Base-by-base conservation (phyloP, 1,140 invertebrate species). In the Apis laboriosa region DNA sequence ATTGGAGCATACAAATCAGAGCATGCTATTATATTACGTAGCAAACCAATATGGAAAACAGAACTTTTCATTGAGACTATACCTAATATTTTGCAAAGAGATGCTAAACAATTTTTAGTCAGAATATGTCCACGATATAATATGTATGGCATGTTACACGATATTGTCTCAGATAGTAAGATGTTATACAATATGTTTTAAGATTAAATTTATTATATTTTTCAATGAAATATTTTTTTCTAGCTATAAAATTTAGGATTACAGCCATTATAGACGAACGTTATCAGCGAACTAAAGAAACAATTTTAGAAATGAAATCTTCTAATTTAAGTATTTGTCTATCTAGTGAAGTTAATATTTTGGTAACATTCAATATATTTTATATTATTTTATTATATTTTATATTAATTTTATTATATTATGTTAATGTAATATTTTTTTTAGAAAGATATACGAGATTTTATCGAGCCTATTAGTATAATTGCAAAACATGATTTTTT, bases 1-100 rank as follows among this genome's bases (percentile, higher is more conserved):
- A 90, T 97, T 17, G 96, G 96, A 7, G 96, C 96, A 0, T 95
- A 95, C 53, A 95, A 95, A 73, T 95, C 95, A n/a, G 94, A 93
- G 56, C 93, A 94, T 60, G 94, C 94, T 2, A 94, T 95, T 58
- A 64, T 96, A 28, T 94, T 96, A 63, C 93, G 94, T 51, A 94
- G 95, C 24, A 93, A 95, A 86, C 95, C 95, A 2, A 95, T 96
- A 3, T 91, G 96, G 2, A 95, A 94, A 81, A 86, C 90, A 19
- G 61, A 76, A 61, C 61, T 90, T 13, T 74, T 28, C 2, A 68
- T 92, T 15, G 58, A 24, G 2, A 87, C 83, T 8, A 68, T 89
- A 95, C 28, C 90, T 88, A n/a, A 87, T 93, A n/a, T 90, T 75
- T 9, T 95, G 95, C 28, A 91, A 80, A 51, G 92, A 92, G n/a